Base-by-base conservation (phyloP, 2,113 vertebrate species). In the Puma concolor region DNA sequence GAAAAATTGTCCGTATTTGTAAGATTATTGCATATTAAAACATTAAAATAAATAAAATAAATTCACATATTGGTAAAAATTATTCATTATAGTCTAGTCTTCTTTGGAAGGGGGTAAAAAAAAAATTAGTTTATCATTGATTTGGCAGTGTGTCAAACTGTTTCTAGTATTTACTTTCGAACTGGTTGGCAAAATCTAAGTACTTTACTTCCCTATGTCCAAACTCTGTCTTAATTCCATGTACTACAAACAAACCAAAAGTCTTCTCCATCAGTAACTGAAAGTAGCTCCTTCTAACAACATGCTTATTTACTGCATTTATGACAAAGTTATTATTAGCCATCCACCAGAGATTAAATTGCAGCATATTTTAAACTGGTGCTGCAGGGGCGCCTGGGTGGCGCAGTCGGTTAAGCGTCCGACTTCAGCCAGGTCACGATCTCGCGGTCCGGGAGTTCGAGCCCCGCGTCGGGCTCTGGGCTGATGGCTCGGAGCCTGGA, bases 281-380 rank as follows among this genome's bases (percentile, higher is more conserved):
- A 77, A 90, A 88, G 33, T 69, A 74, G 23, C 11, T 64, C 76
- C 67, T 54, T n/a, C 21, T 79, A 71, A 21, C 50, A 95, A 87
- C 52, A 91, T 5, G 2, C 33, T 88, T 14, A 77, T 66, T 66
- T 41, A 79, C 1, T 41, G 13, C 4, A 63, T 54, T 50, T 64
- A 94, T 36, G 17, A 86, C 33, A 71, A 36, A 91, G 88, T 74
- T 83, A 92, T 72, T 54, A 81, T 54, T 92, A 57, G 52, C 21
- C 50, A 88, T 19, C 64, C 50, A 88, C 31, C 25, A 84, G 41
- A 88, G 48, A 81, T 76, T 90, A 96, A 88, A 88, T 92, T 72
- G 77, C 13, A 71, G 7, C 31, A 6, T 60, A 92, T 94, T 94
- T 94, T 89, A 96, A 92, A 88, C 48, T 67, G 69, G 10, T 52